A percentile compares a stretch with the other conserved stretches of the same genome.
phyloP scores from a whole-genome alignment of 2,113 vertebrate species.

The Asarcornis scutulata region DNA sequence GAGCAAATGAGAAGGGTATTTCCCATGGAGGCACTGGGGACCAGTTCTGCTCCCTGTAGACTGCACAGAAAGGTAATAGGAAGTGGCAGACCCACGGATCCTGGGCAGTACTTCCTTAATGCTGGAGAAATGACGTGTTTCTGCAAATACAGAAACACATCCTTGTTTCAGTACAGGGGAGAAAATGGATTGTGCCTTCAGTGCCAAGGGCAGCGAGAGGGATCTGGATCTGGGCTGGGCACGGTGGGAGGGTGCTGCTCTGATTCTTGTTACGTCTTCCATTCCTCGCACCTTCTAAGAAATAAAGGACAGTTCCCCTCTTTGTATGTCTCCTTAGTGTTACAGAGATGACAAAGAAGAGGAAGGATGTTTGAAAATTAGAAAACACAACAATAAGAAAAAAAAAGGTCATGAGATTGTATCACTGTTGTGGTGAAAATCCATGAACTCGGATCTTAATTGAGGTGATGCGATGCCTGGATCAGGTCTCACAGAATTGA shows the following conservation, averaged over 20 bases:
- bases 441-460: background rate
- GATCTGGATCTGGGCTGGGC: background rate
- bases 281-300: background rate
- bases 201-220: background rate
- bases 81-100: background rate
- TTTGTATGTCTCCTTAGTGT: background rate
- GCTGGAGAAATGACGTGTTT: background rate
- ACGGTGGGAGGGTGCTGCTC: background rate
- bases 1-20: conserved; percentile 25
- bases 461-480: background rate
- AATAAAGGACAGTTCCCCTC: background rate
- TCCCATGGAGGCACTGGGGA: background rate
- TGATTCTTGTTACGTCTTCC: background rate
- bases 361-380: background rate
- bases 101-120: background rate
- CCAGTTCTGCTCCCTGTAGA: background rate
- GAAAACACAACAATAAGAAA: background rate
- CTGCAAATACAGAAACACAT: background rate
- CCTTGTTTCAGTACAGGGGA: background rate
- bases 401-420: background rate
- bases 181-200: background rate
- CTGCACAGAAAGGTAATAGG: background rate
- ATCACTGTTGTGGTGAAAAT: background rate
- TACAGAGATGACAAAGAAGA: background rate
- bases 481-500: background rate